Evolutionary conservation across 1,140 invertebrate genomes (phyloP).

Genomic region (Bombus consobrinus): DNA sequence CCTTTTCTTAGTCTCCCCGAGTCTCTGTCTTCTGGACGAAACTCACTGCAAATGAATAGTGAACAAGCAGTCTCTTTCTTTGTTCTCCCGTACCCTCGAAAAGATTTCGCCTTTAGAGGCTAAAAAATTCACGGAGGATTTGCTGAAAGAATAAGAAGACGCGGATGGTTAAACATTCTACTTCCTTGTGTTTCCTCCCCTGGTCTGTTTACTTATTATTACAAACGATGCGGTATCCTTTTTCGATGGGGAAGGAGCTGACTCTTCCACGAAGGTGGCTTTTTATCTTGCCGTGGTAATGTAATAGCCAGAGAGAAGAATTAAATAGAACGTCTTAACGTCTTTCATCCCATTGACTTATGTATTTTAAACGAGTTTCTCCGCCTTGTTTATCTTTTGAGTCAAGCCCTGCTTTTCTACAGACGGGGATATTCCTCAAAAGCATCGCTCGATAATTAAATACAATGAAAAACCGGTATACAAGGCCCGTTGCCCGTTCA

Average conservation of each 20-base stretch:
- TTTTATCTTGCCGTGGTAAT: not conserved
- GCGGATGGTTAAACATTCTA: not conserved
- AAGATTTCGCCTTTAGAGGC: not conserved
- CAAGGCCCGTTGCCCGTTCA: not conserved
- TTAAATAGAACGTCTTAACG: not conserved
- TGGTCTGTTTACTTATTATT: not conserved
- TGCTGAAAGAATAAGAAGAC: not conserved
- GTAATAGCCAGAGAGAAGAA: not conserved
- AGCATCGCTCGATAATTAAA: not conserved
- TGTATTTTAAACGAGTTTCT: not conserved
- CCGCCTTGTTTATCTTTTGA: conserved; percentile 12
- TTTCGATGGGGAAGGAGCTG: not conserved
- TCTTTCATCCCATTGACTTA: conserved; percentile 1
- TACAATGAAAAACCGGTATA: not conserved
- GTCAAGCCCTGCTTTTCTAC: not conserved
- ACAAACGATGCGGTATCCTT: not conserved
- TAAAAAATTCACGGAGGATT: not conserved
- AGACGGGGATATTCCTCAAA: not conserved
- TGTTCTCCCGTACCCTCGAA: too few species aligned
- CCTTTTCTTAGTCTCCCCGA: not conserved
- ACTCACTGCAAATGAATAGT: conserved; percentile 8
- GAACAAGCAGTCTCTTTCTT: not conserved
- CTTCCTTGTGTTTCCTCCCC: not conserved
- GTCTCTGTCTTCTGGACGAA: not conserved
- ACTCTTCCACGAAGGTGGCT: not conserved